phyloP scores from a whole-genome alignment of 1,140 invertebrate genomes.

The Radopholus similis region DNA sequence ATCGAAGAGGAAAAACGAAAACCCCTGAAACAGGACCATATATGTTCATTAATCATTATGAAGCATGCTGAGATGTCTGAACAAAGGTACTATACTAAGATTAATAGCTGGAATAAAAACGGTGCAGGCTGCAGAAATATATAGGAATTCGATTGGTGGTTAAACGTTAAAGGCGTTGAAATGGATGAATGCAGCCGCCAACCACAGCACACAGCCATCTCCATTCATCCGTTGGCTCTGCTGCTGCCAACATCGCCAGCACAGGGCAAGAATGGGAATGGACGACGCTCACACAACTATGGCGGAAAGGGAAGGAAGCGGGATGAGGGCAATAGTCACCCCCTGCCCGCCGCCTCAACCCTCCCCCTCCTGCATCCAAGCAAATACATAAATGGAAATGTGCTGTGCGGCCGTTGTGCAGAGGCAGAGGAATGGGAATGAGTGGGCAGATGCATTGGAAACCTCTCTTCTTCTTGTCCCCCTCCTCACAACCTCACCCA shows the following conservation, averaged over 20 bases:
- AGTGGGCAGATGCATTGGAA: not conserved
- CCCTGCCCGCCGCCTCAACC: not conserved
- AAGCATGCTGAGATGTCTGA: too few species aligned
- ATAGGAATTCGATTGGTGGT: too few species aligned
- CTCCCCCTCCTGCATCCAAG: not conserved
- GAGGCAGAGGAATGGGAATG: not conserved
- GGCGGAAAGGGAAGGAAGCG: not conserved
- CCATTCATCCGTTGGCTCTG: too few species aligned
- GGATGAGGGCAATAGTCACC: conserved; percentile 9
- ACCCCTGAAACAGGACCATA: too few species aligned
- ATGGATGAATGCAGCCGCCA: too few species aligned
- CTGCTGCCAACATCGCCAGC: too few species aligned
- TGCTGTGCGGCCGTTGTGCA: not conserved
- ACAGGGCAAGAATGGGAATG: not conserved
- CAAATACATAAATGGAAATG: conserved; percentile 3
- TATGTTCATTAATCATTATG: too few species aligned
- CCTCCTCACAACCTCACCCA: not conserved
- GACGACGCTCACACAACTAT: not conserved
- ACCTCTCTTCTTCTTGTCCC: not conserved
- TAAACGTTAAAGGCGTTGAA: too few species aligned
- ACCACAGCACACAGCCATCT: too few species aligned
- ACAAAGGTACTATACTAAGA: too few species aligned
- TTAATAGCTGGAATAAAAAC: too few species aligned
- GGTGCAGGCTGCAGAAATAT: not conserved
- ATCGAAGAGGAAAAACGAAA: too few species aligned